Percentiles rank a stretch among this genome's conserved stretches.
phyloP scores from a whole-genome alignment of 2,113 vertebrate genomes.

The Chinchilla lanigera region DNA sequence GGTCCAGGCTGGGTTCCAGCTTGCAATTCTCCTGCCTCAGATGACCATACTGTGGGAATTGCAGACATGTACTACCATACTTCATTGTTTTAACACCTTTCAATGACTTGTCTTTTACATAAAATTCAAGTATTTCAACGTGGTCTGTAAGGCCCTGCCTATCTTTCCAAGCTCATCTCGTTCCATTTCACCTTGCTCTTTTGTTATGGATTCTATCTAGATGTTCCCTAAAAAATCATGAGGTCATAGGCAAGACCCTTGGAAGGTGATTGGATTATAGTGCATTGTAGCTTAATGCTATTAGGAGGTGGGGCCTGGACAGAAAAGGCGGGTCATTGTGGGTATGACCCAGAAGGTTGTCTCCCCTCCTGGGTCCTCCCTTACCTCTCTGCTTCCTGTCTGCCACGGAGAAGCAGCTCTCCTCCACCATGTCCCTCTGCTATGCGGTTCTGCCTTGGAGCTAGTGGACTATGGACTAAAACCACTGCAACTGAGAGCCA shows the following conservation, averaged over 20 bases:
- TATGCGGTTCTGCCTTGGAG: background rate
- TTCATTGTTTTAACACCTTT: background rate
- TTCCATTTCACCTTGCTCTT: background rate
- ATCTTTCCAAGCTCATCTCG: background rate
- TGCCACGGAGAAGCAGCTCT: background rate
- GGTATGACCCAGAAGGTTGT: background rate
- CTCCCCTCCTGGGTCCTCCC: background rate
- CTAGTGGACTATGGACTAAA: background rate
- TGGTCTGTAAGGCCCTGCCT: background rate
- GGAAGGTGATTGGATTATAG: background rate
- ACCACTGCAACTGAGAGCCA: background rate
- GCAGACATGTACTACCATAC: background rate
- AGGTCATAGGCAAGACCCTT: background rate
- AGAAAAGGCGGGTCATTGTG: background rate
- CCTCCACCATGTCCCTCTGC: background rate
- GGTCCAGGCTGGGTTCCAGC: background rate
- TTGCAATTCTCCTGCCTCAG: background rate
- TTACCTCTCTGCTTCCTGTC: background rate
- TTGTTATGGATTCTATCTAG: background rate
- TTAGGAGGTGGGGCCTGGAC: background rate
- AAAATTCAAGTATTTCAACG: background rate
- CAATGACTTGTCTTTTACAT: background rate
- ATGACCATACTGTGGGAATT: background rate
- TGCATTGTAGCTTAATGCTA: background rate
- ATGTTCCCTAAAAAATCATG: background rate